Evolutionary conservation across 2,888 invertebrate genomes (phyloP).

Genomic region (Macaria liturata): DNA sequence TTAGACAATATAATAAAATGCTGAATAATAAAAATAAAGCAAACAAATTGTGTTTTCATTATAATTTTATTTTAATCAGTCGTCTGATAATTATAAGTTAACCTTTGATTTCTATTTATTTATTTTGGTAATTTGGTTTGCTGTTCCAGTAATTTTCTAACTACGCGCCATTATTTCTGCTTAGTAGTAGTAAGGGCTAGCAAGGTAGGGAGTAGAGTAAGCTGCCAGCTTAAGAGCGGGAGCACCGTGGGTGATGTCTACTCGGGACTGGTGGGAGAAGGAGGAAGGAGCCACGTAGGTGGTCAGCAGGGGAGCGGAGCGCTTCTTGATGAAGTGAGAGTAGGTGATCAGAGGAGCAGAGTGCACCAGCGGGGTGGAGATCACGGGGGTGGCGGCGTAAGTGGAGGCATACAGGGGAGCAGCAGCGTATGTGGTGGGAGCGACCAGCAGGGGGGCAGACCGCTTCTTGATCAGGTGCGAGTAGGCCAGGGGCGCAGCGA

Average conservation of each 20-base stretch:
- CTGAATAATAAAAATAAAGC: too few relatives aligned
- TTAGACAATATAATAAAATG: too few relatives aligned
- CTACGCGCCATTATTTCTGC: slow-evolving; percentile 1
- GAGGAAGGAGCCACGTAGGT: slow-evolving; percentile 52
- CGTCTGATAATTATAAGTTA: slow-evolving; percentile 9
- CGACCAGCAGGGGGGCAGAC: slow-evolving; percentile 33
- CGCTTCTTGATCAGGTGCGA: slow-evolving; percentile 51
- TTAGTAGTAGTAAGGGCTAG: slow-evolving; percentile 16
- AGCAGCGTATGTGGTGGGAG: slow-evolving; percentile 45
- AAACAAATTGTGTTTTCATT: not conserved
- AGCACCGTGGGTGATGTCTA: slow-evolving; percentile 45
- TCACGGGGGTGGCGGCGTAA: slow-evolving; percentile 43
- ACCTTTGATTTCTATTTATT: slow-evolving; percentile 9
- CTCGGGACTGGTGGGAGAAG: slow-evolving; percentile 51
- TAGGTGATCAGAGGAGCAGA: slow-evolving; percentile 48
- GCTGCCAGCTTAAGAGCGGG: slow-evolving; percentile 46
- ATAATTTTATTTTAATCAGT: slow-evolving; percentile 4
- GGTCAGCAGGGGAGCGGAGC: slow-evolving; percentile 47
- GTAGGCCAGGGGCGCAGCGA: slow-evolving; percentile 40
- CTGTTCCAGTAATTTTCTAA: not conserved
- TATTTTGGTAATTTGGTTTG: slow-evolving; percentile 4
- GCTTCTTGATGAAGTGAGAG: slow-evolving; percentile 60
- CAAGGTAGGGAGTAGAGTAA: slow-evolving; percentile 42
- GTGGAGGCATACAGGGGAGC: slow-evolving; percentile 48
- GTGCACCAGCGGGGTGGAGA: slow-evolving; percentile 50